Evolutionary conservation across 2,888 invertebrate species (phyloP), one percentile per base, ranked within the genome.

Genomic region (Hemaris fuciformis): DNA sequence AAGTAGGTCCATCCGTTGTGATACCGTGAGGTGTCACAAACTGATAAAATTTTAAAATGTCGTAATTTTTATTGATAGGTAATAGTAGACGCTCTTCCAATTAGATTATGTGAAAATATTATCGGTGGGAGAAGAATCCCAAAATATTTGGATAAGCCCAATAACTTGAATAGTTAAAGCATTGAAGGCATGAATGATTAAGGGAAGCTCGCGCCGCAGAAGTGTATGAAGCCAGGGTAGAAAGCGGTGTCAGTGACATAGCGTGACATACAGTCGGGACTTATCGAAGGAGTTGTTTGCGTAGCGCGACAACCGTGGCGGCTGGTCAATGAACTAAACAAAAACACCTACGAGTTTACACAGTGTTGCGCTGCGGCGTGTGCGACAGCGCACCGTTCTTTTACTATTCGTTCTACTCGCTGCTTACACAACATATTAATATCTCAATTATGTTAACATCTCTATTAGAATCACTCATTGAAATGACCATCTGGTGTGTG

Each of bases 271-370:
- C 84, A 87, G 88, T 89, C 87, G 83, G 81, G 81, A 88, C 80
- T 91, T 91, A 91, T 91, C 91, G 87, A 84, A 85, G 84, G 80
- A 81, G 88, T 84, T 89, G 91, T 91, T 90, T 91, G 90, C 87
- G 84, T 84, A 84, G 84, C 81, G 80, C 84, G 84, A 81, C 86
- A 80, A 75, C 77, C 77, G 76, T 74, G 77, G 71, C 74, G 77
- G 74, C 84, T 91, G 91, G 91, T 91, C 91, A 91, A 88, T 90
- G 91, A 91, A 91, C 91, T 85, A 91, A 91, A 90, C 85, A 89
- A 88, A 90, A 90, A 88, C 88, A 88, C 85, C 85, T 85, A 85
- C 85, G 80, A 79, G 77, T 72, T 80, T 78, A 80, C 76, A 75
- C 71, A 75, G 72, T 75, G 67, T 66, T 75, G 74, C 69, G 68